Percentiles rank a stretch among this genome's conserved stretches.
These are phyloP conservation scores for Embiotoca jacksoni DNA, from an alignment of 2,113 vertebrate genomes.

Conservation along the genomic window DNA sequence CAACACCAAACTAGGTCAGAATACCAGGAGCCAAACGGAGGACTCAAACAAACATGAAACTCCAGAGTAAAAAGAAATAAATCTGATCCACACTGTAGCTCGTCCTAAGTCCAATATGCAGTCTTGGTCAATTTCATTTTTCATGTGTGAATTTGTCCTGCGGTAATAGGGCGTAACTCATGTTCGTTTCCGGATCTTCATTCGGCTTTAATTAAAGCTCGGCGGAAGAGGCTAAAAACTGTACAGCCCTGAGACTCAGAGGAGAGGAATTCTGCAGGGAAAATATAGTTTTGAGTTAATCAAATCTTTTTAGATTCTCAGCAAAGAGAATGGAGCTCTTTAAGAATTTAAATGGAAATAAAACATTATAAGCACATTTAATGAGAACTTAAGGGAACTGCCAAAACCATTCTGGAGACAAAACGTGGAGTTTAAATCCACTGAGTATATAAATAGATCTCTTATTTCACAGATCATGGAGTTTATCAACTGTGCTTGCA, in stretches of 20 bases:
- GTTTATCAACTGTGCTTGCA: slow-evolving; percentile 23
- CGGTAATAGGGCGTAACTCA: not conserved
- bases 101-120: not conserved
- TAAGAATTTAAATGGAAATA: slow-evolving; percentile 46
- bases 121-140: not conserved
- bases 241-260: not conserved
- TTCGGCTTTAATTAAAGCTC: slow-evolving; percentile 52
- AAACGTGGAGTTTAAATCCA: slow-evolving; percentile 11
- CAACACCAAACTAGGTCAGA: slow-evolving; percentile 56
- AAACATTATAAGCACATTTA: slow-evolving; percentile 28
- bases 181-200: slow-evolving; percentile 13
- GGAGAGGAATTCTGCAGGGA: slow-evolving; percentile 1
- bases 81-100: not conserved
- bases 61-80: not conserved
- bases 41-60: not conserved
- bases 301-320: not conserved
- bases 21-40: not conserved
- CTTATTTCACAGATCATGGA: slow-evolving; percentile 36
- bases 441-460: slow-evolving; percentile 24
- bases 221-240: slow-evolving; percentile 15
- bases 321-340: slow-evolving; percentile 17
- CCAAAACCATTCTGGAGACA: slow-evolving; percentile 1
- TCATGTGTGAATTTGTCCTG: slow-evolving; percentile 11
- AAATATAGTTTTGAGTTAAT: slow-evolving; percentile 41
- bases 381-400: slow-evolving; percentile 25